phyloP scores from a whole-genome alignment of 2,113 vertebrate species.

The Myiozetetes cayanensis region DNA sequence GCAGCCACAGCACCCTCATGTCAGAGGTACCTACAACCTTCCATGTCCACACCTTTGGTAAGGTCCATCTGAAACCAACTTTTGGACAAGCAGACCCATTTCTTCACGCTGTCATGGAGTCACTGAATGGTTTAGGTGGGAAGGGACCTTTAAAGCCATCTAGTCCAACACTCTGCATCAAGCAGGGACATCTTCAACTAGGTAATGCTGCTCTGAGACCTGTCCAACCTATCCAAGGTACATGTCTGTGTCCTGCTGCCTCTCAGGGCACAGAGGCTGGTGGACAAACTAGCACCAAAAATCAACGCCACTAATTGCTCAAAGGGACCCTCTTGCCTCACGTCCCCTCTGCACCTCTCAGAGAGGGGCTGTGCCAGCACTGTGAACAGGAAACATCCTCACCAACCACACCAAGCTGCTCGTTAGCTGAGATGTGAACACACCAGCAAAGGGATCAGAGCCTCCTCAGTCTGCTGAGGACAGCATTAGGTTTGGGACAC shows the following conservation, averaged over 20 bases:
- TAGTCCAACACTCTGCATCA: background rate
- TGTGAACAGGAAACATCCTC: background rate
- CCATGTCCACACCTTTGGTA: background rate
- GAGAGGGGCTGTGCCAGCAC: background rate
- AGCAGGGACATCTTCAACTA: background rate
- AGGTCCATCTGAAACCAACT: background rate
- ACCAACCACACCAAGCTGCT: background rate
- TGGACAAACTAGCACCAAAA: background rate
- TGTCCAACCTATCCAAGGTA: background rate
- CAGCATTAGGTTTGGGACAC: background rate
- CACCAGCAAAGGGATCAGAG: background rate
- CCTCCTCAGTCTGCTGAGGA: rapidly evolving
- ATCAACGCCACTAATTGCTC: background rate
- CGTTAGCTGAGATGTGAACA: background rate
- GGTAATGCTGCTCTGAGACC: background rate
- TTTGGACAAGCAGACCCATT: background rate
- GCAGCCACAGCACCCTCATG: background rate
- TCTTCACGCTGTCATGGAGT: background rate
- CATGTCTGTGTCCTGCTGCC: rapidly evolving
- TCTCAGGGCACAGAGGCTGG: background rate
- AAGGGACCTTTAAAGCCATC: background rate
- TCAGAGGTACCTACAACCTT: background rate
- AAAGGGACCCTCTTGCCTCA: background rate
- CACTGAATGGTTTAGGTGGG: too few relatives aligned
- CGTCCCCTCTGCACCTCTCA: rapidly evolving